phyloP scores from a whole-genome alignment of 1,140 invertebrate species.

The Papilio aristodemus region DNA sequence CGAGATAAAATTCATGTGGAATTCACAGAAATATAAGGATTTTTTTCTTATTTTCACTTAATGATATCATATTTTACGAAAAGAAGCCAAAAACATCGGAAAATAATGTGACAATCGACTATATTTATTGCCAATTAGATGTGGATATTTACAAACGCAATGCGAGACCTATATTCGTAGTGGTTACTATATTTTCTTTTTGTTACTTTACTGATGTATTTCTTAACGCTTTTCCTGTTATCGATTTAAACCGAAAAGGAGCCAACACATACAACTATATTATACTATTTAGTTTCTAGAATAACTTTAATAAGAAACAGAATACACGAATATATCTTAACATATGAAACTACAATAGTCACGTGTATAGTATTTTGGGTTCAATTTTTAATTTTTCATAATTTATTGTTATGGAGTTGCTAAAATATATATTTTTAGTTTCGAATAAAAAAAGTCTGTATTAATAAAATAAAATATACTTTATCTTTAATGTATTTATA shows the following conservation, averaged over 20 bases:
- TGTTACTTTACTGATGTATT: constrained; percentile 21
- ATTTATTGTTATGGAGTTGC: too few species aligned
- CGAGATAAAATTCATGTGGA: too few species aligned
- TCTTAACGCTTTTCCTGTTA: not conserved
- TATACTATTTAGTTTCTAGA: not conserved
- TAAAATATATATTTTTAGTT: too few species aligned
- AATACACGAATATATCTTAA: too few species aligned
- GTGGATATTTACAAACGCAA: constrained; percentile 13
- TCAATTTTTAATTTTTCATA: too few species aligned
- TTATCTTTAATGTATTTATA: not conserved
- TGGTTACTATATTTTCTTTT: constrained; percentile 24
- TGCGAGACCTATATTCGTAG: constrained; percentile 14
- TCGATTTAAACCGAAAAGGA: not conserved
- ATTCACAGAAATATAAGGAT: not conserved
- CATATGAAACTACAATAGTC: too few species aligned
- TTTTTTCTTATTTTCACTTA: constrained; percentile 75
- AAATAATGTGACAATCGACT: constrained; percentile 66
- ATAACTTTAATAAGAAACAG: too few species aligned
- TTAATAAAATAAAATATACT: not conserved
- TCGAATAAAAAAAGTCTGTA: too few species aligned
- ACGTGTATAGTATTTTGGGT: too few species aligned
- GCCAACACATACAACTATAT: too few species aligned
- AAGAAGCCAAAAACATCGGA: constrained; percentile 47
- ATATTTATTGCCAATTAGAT: constrained; percentile 59
- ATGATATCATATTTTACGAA: constrained; percentile 68